Evolutionary conservation across 35 echinoderm and acorn worm genomes (phyloP).

Genomic region (Antedon bifida): DNA sequence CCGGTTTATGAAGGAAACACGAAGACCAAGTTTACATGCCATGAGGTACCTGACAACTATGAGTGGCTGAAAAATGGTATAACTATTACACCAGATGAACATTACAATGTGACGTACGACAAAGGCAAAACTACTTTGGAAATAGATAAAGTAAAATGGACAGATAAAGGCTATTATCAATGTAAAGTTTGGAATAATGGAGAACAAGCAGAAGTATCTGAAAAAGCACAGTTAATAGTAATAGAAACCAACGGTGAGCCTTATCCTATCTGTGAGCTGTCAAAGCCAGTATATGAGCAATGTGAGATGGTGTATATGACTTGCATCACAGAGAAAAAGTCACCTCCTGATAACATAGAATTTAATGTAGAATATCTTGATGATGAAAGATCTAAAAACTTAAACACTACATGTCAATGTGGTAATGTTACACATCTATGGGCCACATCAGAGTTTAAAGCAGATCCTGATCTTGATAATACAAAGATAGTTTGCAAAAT

Average conservation of each 20-base stretch:
- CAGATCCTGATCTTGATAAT: not conserved
- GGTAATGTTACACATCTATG: not conserved
- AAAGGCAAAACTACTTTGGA: no score
- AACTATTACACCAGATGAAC: no score
- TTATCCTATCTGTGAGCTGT: not conserved
- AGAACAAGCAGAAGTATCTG: not conserved
- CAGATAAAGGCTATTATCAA: no score
- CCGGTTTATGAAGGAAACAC: no score
- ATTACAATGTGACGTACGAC: no score
- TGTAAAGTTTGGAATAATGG: no score
- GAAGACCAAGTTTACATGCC: no score
- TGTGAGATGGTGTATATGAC: not conserved
- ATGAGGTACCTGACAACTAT: no score
- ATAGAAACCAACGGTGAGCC: not conserved
- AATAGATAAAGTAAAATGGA: no score
- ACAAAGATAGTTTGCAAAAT: not conserved
- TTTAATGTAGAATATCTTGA: no score
- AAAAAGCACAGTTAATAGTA: not conserved
- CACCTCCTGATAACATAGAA: not conserved
- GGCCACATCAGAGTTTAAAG: not conserved
- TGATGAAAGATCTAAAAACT: no score
- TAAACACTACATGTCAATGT: not conserved
- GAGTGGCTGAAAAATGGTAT: no score
- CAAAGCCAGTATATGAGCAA: not conserved
- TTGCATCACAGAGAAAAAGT: not conserved